Conservation (phyloP, 2,888 invertebrate genomes). For the Drosophila fungiperda region DNA sequence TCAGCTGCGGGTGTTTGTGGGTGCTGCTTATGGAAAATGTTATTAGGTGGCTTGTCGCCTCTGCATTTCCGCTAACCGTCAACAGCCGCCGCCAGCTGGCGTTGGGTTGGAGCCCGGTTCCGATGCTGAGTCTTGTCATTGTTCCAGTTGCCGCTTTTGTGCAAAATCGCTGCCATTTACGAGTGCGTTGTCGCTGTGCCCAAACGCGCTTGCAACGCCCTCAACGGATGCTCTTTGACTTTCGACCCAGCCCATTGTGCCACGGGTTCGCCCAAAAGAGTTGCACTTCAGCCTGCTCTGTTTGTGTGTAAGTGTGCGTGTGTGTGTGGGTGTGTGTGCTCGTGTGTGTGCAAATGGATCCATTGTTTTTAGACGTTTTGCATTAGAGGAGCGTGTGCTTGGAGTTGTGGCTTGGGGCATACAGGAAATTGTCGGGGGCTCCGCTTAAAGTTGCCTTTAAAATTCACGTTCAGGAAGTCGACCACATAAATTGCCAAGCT, state of each 20-base stretch:
- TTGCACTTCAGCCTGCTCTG: slow-evolving; percentile 59
- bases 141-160: slow-evolving; percentile 65
- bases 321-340: slow-evolving; percentile 1
- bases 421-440: slow-evolving; percentile 56
- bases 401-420: slow-evolving; percentile 50
- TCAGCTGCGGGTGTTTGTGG: slow-evolving; percentile 11
- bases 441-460: slow-evolving; percentile 61
- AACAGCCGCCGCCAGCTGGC: slow-evolving; percentile 22
- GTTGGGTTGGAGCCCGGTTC: slow-evolving; percentile 28
- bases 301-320: slow-evolving; percentile 11
- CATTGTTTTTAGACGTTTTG: slow-evolving; percentile 64
- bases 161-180: slow-evolving; percentile 64
- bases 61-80: slow-evolving; percentile 61
- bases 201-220: slow-evolving; percentile 46
- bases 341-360: slow-evolving; percentile 67
- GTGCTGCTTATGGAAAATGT: slow-evolving; percentile 57
- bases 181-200: slow-evolving; percentile 46
- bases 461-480: slow-evolving; percentile 53
- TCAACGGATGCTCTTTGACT: slow-evolving; percentile 78
- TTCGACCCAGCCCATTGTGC: slow-evolving; percentile 59
- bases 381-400: slow-evolving; percentile 41
- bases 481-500: slow-evolving; percentile 70
- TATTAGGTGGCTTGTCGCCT: slow-evolving; percentile 78
- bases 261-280: slow-evolving; percentile 48
- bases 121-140: slow-evolving; percentile 47